These are phyloP conservation scores for Himalopsyche kuldschensis DNA, from an alignment of 2,888 invertebrate genomes.

Conservation along the genomic window DNA sequence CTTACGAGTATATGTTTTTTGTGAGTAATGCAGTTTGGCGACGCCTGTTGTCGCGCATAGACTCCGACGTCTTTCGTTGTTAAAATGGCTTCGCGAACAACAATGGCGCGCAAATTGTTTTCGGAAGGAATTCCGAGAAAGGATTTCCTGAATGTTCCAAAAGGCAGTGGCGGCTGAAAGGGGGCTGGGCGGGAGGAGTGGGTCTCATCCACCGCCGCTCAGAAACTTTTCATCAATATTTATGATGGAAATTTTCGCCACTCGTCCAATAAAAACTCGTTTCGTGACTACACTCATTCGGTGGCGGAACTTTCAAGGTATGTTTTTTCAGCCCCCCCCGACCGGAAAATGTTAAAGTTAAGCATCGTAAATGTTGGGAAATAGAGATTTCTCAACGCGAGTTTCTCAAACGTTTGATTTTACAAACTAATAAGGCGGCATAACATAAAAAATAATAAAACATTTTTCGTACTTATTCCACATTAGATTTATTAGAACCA, in stretches of 20 bases:
- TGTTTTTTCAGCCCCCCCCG: background rate
- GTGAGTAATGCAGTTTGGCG: background rate
- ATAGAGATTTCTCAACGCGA: background rate
- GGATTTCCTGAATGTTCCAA: conserved; percentile 31
- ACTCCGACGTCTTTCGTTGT: conserved; percentile 12
- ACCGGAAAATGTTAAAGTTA: background rate
- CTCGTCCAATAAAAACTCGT: background rate
- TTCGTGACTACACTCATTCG: background rate
- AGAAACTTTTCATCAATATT: conserved; percentile 37
- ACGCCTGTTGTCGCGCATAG: background rate
- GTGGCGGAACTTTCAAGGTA: background rate
- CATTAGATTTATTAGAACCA: no score
- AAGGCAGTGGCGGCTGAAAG: background rate
- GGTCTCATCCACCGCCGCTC: background rate
- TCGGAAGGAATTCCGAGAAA: conserved; percentile 37
- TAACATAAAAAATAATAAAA: no score
- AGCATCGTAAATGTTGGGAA: background rate
- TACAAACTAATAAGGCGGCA: no score
- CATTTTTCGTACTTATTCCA: no score
- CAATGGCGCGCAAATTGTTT: conserved; percentile 38
- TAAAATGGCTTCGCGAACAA: conserved; percentile 23
- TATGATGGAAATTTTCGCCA: conserved; percentile 26
- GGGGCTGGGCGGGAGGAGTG: background rate
- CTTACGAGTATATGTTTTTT: background rate
- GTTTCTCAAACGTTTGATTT: background rate